Conservation (phyloP, 2,113 vertebrate genomes). For the Hystrix cristata region DNA sequence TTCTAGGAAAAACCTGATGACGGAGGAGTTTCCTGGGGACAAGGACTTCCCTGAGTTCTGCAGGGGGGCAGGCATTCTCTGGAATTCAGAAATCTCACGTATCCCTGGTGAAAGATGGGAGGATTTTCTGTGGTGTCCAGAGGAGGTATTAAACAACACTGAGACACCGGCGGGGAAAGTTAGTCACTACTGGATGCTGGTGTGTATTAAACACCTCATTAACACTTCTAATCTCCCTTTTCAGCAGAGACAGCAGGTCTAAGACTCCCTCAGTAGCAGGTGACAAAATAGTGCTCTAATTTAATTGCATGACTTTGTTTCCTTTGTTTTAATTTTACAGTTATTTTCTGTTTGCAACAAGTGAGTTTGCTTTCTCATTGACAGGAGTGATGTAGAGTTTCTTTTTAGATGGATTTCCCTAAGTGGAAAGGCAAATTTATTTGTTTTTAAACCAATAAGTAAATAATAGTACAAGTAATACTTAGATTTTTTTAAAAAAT, state of each 20-base stretch:
- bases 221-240: constrained; percentile 27
- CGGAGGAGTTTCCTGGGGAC: neutral
- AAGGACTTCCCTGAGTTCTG: neutral
- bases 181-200: neutral
- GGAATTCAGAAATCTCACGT: neutral
- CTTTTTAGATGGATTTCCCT: neutral
- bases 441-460: neutral
- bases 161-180: neutral
- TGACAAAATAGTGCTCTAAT: constrained; percentile 7
- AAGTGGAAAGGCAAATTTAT: neutral
- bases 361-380: neutral
- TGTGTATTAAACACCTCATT: neutral
- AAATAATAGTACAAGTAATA: neutral
- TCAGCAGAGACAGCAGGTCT: constrained; percentile 8
- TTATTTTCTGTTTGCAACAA: constrained; percentile 47
- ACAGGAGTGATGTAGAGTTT: neutral
- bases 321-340: constrained; percentile 28
- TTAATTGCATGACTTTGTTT: neutral
- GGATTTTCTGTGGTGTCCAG: too few species aligned
- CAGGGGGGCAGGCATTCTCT: neutral
- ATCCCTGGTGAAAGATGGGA: neutral
- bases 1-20: too few species aligned
- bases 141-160: neutral
- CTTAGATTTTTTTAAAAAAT: neutral
- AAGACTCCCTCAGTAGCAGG: neutral